Conservation (phyloP, 2,797 vertebrate species). For the Urophycis tenuis region DNA sequence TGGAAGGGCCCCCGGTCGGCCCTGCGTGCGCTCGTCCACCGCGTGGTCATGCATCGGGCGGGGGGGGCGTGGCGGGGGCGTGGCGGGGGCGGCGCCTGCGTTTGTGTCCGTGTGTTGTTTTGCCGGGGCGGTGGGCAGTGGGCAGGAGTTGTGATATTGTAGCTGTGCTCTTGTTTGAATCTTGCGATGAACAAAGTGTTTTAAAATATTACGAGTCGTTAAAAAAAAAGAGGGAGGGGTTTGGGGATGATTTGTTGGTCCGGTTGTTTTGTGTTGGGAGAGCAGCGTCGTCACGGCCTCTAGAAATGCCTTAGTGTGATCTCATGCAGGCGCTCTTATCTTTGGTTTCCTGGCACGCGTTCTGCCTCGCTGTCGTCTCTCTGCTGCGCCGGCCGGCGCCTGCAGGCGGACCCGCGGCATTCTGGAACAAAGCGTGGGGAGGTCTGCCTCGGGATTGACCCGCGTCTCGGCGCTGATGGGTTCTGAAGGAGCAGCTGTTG, state of each 20-base stretch:
- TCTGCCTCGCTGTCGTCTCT: conserved; percentile 17
- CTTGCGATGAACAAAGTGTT: conserved; percentile 48
- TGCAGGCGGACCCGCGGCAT: conserved; percentile 29
- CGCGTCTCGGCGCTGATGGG: conserved; percentile 42
- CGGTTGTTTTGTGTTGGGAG: conserved; percentile 57
- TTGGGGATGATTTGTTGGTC: conserved; percentile 57
- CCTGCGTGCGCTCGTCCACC: conserved; percentile 53
- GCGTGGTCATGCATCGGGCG: no score
- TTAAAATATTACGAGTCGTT: conserved; percentile 36
- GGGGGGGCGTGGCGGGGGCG: no score
- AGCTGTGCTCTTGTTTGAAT: conserved; percentile 37
- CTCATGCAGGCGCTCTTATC: conserved; percentile 49
- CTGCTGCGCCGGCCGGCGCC: conserved; percentile 14
- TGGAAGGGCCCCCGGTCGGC: conserved; percentile 37
- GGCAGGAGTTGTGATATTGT: conserved; percentile 40
- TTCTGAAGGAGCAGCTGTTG: conserved; percentile 47
- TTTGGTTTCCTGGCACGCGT: conserved; percentile 14
- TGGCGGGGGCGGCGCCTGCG: conserved; percentile 6
- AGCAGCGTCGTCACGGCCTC: conserved; percentile 58
- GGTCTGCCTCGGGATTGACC: conserved; percentile 44
- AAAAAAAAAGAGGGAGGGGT: conserved; percentile 16
- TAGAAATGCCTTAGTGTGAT: conserved; percentile 70
- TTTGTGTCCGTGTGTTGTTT: conserved; percentile 33
- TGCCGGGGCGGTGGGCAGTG: no score
- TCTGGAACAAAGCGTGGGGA: conserved; percentile 51